phyloP scores from a whole-genome alignment of 2,113 vertebrate genomes.

The Oplegnathus fasciatus region DNA sequence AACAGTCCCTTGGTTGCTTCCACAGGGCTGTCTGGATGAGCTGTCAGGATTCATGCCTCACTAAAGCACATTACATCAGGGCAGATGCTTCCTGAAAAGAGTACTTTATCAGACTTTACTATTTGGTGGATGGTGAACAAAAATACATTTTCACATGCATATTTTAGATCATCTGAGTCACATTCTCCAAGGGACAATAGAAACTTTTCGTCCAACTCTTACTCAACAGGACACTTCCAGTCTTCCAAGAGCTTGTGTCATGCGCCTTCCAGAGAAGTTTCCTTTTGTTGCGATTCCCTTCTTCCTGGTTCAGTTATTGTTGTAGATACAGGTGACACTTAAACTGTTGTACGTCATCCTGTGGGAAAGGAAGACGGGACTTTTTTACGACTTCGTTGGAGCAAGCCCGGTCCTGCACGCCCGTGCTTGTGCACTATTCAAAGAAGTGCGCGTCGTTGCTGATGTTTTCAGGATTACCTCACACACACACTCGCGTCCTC shows the following conservation, averaged over 20 bases:
- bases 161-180: not conserved
- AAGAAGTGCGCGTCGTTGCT: not conserved
- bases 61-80: not conserved
- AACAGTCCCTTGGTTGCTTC: not conserved
- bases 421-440: constrained; percentile 31
- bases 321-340: constrained; percentile 29
- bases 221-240: not conserved
- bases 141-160: not conserved
- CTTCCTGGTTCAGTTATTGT: constrained; percentile 6
- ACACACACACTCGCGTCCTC: not conserved
- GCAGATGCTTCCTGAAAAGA: constrained; percentile 6
- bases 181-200: not conserved
- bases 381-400: constrained; percentile 25
- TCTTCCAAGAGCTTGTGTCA: constrained; percentile 6
- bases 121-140: not conserved
- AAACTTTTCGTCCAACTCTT: not conserved
- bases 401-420: constrained; percentile 1
- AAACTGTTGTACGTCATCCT: constrained; percentile 3
- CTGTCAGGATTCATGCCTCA: not conserved
- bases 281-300: constrained; percentile 4
- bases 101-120: not conserved
- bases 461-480: constrained; percentile 38
- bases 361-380: constrained; percentile 35
- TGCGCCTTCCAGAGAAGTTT: not conserved
- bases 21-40: not conserved